phyloP scores from a whole-genome alignment of 2,888 invertebrate genomes.

The Augiades crinisus region DNA sequence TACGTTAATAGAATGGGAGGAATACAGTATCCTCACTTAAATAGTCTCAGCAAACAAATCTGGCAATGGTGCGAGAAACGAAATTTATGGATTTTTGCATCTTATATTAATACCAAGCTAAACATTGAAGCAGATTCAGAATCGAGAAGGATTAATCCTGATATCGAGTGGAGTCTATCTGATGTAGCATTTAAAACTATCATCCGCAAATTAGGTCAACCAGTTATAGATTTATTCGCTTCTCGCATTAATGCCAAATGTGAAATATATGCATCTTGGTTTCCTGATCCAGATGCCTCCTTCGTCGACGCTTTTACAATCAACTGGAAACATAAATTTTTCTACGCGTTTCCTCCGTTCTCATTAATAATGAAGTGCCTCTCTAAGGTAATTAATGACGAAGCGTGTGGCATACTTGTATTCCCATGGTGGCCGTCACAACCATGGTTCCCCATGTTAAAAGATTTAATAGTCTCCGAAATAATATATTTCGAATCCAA shows the following conservation, averaged over 20 bases:
- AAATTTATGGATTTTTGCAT: neutral
- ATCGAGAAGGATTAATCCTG: neutral
- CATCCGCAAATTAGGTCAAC: neutral
- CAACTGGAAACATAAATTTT: constrained; percentile 21
- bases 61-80: constrained; percentile 10
- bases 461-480: constrained; percentile 23
- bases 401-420: constrained; percentile 34
- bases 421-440: constrained; percentile 36
- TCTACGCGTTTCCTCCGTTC: constrained; percentile 34
- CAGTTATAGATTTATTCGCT: constrained; percentile 4
- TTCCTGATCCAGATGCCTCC: constrained; percentile 27
- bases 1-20: constrained; percentile 5
- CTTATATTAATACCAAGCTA: constrained; percentile 10
- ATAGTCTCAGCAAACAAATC: neutral
- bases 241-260: constrained; percentile 6
- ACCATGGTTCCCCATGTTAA: constrained; percentile 34
- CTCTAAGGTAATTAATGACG: constrained; percentile 31
- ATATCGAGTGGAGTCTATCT: neutral
- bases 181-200: neutral
- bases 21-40: constrained; percentile 9
- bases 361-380: constrained; percentile 13
- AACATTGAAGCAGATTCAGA: constrained; percentile 6
- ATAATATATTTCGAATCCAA: constrained; percentile 28
- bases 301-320: constrained; percentile 28
- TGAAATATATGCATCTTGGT: neutral